Evolutionary conservation across 2,888 invertebrate genomes (phyloP).

Genomic region (Portevinia maculata): DNA sequence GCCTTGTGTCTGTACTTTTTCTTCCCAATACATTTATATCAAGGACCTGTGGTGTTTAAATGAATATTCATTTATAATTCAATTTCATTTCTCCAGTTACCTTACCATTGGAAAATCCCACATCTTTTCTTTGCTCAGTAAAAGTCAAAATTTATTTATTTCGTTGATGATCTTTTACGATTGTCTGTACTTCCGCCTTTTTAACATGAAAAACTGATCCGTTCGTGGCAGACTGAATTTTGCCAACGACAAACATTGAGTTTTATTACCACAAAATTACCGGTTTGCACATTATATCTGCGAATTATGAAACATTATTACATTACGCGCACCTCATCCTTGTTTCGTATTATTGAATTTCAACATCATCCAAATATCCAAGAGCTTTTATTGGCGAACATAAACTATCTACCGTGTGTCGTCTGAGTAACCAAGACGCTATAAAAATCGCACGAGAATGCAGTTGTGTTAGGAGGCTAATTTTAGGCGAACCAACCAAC

Average conservation of each 20-base stretch:
- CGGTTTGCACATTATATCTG: no score
- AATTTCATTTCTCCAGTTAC: no score
- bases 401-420: constrained; percentile 43
- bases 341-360: constrained; percentile 14
- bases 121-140: constrained; percentile 9
- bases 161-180: constrained; percentile 21
- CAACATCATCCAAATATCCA: constrained; percentile 39
- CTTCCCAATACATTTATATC: no score
- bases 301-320: constrained; percentile 1
- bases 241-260: constrained; percentile 11
- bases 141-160: constrained; percentile 7
- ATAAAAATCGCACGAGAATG: constrained; percentile 23
- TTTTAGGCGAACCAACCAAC: constrained; percentile 32
- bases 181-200: constrained; percentile 12
- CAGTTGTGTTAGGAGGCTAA: constrained; percentile 16
- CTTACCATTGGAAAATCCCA: not conserved
- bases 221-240: constrained; percentile 20
- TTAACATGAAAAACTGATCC: constrained; percentile 13
- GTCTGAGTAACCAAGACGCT: constrained; percentile 1
- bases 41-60: no score
- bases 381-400: constrained; percentile 38
- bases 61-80: no score
- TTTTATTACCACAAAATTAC: constrained; percentile 21
- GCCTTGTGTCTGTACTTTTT: no score
- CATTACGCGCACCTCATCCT: no score